phyloP scores from a whole-genome alignment of 1,140 invertebrate species.

The Neodiprion lecontei region DNA sequence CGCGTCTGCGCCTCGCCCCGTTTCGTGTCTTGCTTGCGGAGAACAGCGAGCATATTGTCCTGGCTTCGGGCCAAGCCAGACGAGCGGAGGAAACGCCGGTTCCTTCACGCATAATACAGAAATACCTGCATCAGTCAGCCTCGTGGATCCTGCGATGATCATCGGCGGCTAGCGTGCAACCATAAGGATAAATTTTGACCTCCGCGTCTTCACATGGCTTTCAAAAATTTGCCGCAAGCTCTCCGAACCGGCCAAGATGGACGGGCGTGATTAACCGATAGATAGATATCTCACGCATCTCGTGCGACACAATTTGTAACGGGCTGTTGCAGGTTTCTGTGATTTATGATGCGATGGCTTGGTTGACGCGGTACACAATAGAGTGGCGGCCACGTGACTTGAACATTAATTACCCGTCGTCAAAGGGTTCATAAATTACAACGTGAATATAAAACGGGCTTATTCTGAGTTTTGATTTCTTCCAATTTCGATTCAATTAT shows the following conservation, averaged over 20 bases:
- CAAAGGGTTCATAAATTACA: neutral
- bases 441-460: neutral
- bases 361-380: neutral
- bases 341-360: neutral
- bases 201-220: too few relatives aligned
- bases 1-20: neutral
- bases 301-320: constrained; percentile 12
- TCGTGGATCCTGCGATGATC: too few relatives aligned
- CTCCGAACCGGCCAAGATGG: neutral
- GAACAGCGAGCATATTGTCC: constrained; percentile 4
- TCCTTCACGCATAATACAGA: too few relatives aligned
- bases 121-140: too few relatives aligned
- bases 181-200: too few relatives aligned
- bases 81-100: neutral
- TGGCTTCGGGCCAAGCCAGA: neutral
- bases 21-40: neutral
- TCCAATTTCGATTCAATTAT: too few relatives aligned
- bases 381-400: neutral
- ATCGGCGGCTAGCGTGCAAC: too few relatives aligned
- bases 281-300: constrained; percentile 7
- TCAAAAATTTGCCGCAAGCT: too few relatives aligned
- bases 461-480: neutral
- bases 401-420: neutral
- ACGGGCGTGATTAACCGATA: neutral
- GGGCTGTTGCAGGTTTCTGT: neutral